phyloP scores from a whole-genome alignment of 2,113 vertebrate species.

The Bombycilla garrulus region DNA sequence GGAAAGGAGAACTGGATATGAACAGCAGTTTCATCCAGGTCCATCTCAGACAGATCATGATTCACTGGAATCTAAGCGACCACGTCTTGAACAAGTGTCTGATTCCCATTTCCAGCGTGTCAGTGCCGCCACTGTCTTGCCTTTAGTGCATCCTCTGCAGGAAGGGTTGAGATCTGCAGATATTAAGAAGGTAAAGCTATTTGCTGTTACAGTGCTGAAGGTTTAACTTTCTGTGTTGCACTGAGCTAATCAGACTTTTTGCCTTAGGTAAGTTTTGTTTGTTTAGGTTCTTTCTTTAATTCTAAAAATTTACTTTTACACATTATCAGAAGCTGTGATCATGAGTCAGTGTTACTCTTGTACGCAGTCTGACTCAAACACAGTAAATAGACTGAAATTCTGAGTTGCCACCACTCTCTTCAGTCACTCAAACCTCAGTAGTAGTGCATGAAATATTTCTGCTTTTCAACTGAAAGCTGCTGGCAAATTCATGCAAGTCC shows the following conservation, averaged over 20 bases:
- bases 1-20: conserved; percentile 92
- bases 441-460: not conserved
- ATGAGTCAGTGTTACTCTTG: not conserved
- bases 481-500: not conserved
- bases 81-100: conserved; percentile 87
- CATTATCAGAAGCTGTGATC: not conserved
- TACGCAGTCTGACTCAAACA: not conserved
- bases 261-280: not conserved
- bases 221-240: not conserved
- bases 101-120: conserved; percentile 88
- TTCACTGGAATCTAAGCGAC: conserved; percentile 87
- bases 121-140: conserved; percentile 77
- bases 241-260: not conserved
- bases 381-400: not conserved
- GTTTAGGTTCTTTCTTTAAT: not conserved
- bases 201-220: not conserved
- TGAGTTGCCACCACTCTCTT: not conserved
- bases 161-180: conserved; percentile 89
- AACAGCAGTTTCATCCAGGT: conserved; percentile 86
- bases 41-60: conserved; percentile 86
- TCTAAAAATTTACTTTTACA: not conserved
- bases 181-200: conserved; percentile 86
- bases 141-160: conserved; percentile 84
- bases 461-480: not conserved
- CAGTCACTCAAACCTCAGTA: not conserved